Conservation (phyloP, 2,888 invertebrate species). For the Drosophila pseudotalamancana region DNA sequence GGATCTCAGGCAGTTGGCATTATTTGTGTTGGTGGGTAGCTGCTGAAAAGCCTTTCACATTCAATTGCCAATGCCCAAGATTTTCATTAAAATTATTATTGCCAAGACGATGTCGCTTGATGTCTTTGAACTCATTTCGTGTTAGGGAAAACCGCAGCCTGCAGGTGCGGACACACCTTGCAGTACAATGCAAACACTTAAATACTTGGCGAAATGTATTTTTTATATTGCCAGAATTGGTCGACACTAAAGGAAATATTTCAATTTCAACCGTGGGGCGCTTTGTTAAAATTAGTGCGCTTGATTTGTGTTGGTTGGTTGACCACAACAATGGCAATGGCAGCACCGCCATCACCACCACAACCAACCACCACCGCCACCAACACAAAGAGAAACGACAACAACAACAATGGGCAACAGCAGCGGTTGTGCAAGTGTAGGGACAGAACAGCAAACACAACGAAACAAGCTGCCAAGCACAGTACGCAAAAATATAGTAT, state of each 20-base stretch:
- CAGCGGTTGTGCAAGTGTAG: constrained; percentile 45
- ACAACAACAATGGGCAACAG: constrained; percentile 25
- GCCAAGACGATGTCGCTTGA: constrained; percentile 17
- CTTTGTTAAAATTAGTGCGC: constrained; percentile 54
- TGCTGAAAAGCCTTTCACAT: constrained; percentile 65
- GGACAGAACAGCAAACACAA: constrained; percentile 10
- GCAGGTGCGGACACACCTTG: constrained; percentile 56
- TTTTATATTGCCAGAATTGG: constrained; percentile 27
- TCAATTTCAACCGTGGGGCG: constrained; percentile 34
- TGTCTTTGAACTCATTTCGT: constrained; percentile 33
- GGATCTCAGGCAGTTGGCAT: constrained; percentile 7
- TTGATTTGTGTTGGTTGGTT: constrained; percentile 40
- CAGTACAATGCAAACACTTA: not conserved
- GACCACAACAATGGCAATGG: constrained; percentile 44
- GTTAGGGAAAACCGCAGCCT: constrained; percentile 30
- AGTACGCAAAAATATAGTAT: constrained; percentile 30
- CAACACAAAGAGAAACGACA: too few species aligned
- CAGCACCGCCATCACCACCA: constrained; percentile 29
- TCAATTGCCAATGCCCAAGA: constrained; percentile 48
- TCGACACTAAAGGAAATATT: constrained; percentile 33
- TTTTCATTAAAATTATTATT: constrained; percentile 28
- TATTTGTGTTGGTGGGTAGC: constrained; percentile 9
- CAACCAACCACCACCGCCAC: too few species aligned
- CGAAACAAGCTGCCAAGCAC: constrained; percentile 33
- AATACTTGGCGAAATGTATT: constrained; percentile 27